Evolutionary conservation across 2,113 vertebrate genomes (phyloP).

Genomic region (Oreochromis tanganicae): DNA sequence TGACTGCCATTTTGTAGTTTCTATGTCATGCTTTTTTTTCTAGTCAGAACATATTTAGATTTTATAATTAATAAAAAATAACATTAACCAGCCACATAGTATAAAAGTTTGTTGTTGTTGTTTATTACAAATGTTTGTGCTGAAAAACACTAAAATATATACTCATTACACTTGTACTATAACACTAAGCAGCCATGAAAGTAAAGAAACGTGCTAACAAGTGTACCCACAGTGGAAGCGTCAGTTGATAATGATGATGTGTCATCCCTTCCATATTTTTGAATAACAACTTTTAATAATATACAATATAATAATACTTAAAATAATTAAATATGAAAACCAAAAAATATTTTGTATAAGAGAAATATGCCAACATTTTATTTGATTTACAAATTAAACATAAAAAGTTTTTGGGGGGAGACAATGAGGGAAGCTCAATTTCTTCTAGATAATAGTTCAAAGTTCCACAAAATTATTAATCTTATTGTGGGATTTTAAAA

Average conservation of each 20-base stretch:
- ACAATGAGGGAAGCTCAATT: not conserved
- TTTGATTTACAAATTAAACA: not conserved
- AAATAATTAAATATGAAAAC: not conserved
- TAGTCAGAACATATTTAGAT: not conserved
- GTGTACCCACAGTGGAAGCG: not conserved
- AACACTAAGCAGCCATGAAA: not conserved
- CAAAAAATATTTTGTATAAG: not conserved
- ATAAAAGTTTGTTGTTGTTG: not conserved
- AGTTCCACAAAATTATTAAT: not conserved
- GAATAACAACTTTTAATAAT: not conserved
- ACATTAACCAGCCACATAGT: not conserved
- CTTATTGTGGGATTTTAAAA: not conserved
- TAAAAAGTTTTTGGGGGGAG: not conserved
- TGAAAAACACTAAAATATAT: not conserved
- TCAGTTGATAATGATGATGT: not conserved
- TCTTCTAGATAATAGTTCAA: not conserved
- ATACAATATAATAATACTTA: not conserved
- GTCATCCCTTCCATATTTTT: fast-evolving
- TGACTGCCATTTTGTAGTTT: too few relatives aligned
- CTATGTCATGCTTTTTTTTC: not conserved
- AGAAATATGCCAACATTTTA: not conserved
- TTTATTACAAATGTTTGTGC: not conserved
- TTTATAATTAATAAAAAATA: fast-evolving
- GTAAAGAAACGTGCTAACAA: not conserved
- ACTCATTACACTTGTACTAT: not conserved